Percentiles rank a stretch among this genome's conserved stretches.
Evolutionary conservation across 2,888 invertebrate genomes (phyloP).

Genomic region (Brachyopa scutellaris): DNA sequence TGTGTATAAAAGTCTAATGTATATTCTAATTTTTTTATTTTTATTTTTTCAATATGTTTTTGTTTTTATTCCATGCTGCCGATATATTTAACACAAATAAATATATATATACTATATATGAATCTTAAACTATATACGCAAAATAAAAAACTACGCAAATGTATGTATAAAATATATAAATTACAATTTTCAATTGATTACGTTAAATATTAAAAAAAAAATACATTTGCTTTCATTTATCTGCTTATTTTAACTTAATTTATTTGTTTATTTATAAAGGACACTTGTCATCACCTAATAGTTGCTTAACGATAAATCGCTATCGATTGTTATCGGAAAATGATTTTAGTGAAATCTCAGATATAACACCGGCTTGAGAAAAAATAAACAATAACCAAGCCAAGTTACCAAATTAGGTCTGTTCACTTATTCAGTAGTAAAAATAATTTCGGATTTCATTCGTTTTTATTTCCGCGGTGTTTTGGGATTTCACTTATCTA

Average conservation of each 20-base stretch:
- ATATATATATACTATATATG: slow-evolving; percentile 27
- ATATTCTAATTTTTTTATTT: slow-evolving; percentile 11
- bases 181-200: slow-evolving; percentile 13
- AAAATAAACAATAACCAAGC: too few species aligned
- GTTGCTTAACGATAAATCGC: slow-evolving; percentile 66
- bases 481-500: too few species aligned
- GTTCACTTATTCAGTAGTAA: too few species aligned
- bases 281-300: slow-evolving; percentile 63
- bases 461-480: too few species aligned
- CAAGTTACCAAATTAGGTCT: too few species aligned
- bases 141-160: slow-evolving; percentile 58
- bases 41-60: slow-evolving; percentile 44
- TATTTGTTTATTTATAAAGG: slow-evolving; percentile 22
- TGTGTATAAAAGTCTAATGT: too few species aligned
- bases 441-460: too few species aligned
- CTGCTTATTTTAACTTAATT: slow-evolving; percentile 16
- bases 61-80: slow-evolving; percentile 71
- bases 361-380: slow-evolving; percentile 39
- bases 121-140: slow-evolving; percentile 38
- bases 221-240: slow-evolving; percentile 51
- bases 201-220: slow-evolving; percentile 26
- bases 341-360: slow-evolving; percentile 62
- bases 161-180: slow-evolving; percentile 50
- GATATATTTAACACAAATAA: slow-evolving; percentile 44
- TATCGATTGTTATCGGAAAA: slow-evolving; percentile 64